phyloP scores from a whole-genome alignment of 2,797 vertebrate genomes.

The Passerculus sandwichensis region DNA sequence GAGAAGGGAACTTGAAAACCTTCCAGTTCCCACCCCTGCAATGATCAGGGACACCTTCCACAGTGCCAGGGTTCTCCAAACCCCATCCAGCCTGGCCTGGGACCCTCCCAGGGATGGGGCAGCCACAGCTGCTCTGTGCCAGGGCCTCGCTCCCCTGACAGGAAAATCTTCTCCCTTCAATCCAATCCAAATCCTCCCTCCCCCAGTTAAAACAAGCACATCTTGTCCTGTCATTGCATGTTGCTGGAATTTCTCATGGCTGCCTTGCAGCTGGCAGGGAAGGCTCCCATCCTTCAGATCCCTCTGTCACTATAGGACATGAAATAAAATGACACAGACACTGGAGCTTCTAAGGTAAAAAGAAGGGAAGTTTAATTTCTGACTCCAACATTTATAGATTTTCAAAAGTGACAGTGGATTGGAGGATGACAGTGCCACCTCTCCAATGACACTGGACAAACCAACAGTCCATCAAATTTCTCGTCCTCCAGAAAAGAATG shows the following conservation, averaged over 20 bases:
- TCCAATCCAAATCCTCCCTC: neutral
- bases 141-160: neutral
- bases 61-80: neutral
- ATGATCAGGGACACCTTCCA: neutral
- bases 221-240: rapidly evolving
- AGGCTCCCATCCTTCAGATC: neutral
- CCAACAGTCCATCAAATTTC: too few species aligned
- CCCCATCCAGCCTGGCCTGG: neutral
- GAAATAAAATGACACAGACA: too few species aligned
- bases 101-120: neutral
- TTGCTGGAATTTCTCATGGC: neutral
- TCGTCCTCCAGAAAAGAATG: too few species aligned
- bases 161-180: neutral
- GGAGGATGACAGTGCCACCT: too few species aligned
- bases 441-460: too few species aligned
- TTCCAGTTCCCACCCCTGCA: neutral
- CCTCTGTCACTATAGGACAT: too few species aligned
- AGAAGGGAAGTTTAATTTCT: too few species aligned
- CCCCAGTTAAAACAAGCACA: neutral
- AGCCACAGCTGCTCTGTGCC: neutral
- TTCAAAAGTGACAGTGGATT: too few species aligned
- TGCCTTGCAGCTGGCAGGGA: neutral
- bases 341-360: too few species aligned
- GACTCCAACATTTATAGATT: too few species aligned
- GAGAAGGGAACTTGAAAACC: neutral